Conservation (phyloP, 1,140 invertebrate genomes). For the Microplitis mediator region DNA sequence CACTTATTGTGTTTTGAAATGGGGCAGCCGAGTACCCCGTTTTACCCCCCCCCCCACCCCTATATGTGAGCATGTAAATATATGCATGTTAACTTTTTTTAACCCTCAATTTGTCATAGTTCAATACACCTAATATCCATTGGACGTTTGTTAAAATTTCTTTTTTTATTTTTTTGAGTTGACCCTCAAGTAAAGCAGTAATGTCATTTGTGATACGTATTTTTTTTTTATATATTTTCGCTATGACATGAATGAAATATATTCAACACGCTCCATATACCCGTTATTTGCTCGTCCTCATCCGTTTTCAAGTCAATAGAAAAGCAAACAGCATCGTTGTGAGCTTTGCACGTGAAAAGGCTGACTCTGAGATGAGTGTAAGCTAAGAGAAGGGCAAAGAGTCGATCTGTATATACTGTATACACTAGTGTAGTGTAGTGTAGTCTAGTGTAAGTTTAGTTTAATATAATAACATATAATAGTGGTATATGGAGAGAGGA, state of each 20-base stretch:
- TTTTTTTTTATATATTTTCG: not conserved
- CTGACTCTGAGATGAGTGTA: not conserved
- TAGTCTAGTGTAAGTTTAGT: constrained; percentile 15
- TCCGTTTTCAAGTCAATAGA: constrained; percentile 27
- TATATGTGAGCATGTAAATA: too few species aligned
- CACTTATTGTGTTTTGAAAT: too few species aligned
- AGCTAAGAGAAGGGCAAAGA: not conserved
- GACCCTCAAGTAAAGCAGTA: not conserved
- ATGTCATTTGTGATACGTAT: not conserved
- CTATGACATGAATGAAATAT: constrained; percentile 2
- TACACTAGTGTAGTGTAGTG: not conserved
- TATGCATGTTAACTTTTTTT: not conserved
- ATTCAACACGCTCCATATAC: constrained; percentile 30
- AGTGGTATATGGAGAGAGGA: too few species aligned
- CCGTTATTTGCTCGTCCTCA: constrained; percentile 28
- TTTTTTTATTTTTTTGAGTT: not conserved
- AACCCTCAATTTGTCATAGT: not conserved
- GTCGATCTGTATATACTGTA: not conserved
- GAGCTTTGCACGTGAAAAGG: constrained; percentile 6
- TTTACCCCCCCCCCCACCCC: too few species aligned
- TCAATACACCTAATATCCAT: not conserved
- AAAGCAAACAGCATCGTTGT: constrained; percentile 29
- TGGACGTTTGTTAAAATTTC: not conserved
- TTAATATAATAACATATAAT: not conserved
- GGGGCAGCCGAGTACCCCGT: too few species aligned